Conservation (phyloP, 2,113 vertebrate species). For the Tretioscincus oriximinensis region DNA sequence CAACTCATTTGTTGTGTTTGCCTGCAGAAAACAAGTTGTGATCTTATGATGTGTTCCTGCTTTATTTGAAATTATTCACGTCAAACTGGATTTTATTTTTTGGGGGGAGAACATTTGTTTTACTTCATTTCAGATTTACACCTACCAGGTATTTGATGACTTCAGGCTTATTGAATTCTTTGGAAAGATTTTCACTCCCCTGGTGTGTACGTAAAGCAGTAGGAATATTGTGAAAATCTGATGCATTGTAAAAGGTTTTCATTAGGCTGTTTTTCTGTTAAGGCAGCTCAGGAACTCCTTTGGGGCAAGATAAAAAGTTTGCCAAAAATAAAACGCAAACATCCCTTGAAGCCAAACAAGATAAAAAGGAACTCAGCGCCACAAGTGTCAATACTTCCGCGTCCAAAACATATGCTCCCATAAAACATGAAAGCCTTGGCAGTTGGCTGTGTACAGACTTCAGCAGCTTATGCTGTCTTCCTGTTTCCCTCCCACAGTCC, state of each 20-base stretch:
- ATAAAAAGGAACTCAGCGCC: conserved; percentile 63
- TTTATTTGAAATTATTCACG: conserved; percentile 50
- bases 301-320: conserved; percentile 65
- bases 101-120: conserved; percentile 38
- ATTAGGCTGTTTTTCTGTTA: conserved; percentile 58
- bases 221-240: conserved; percentile 47
- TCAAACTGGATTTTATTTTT: conserved; percentile 4
- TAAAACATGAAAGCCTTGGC: conserved; percentile 67
- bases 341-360: conserved; percentile 67
- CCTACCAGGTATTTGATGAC: conserved; percentile 31
- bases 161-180: conserved; percentile 45
- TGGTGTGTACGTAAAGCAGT: conserved; percentile 40
- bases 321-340: conserved; percentile 68
- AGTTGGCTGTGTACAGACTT: conserved; percentile 62
- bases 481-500: conserved; percentile 53
- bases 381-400: conserved; percentile 61
- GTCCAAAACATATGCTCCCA: conserved; percentile 71
- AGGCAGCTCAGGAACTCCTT: conserved; percentile 59
- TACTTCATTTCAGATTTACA: conserved; percentile 51
- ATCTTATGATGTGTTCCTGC: conserved; percentile 16
- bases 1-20: conserved; percentile 32
- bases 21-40: conserved; percentile 21
- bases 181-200: conserved; percentile 47
- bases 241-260: conserved; percentile 55
- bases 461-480: conserved; percentile 59